Base-by-base conservation (phyloP, 2,113 vertebrate species). In the Nycticryphes semicollaris region DNA sequence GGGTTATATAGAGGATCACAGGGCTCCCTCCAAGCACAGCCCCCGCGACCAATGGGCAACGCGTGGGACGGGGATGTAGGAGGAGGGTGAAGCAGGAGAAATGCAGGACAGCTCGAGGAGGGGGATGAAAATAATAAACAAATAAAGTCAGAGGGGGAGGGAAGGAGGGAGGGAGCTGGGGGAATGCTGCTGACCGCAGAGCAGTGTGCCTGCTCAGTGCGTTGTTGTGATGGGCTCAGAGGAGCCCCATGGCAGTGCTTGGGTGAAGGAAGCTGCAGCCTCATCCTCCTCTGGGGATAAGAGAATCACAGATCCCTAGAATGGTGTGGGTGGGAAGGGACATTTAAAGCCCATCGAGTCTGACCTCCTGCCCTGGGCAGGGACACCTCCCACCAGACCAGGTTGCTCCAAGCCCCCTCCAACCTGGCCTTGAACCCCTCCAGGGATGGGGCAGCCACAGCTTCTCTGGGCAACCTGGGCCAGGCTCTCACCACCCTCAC, bases 11-110 rank as follows among this genome's bases (percentile, higher is more conserved):
- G 57, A 74, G 77, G 33, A 35, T 9, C 9, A 0, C 39, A 13
- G 85, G 57, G 70, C 94, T 93, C 56, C 84, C 84, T 74, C 81
- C 2, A 6, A 30, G 64, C n/a, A 3, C 70, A 21, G 68, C 70
- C 53, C 31, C 86, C 1, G 47, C 14, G 12, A 51, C 97, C 98
- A 97, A 97, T 98, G 51, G 91, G 84, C 39, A 39, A 48, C n/a
- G 51, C 12, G 6, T 7, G 66, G 91, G 92, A 74, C 7, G 9
- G 89, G 78, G 73, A 35, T 17, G 90, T 16, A 87, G 94, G 94
- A 94, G 92, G 93, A 84, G 70, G 59, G 82, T 6, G 23, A 35
- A 88, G 91, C 35, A 1, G 89, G 54, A 89, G n/a, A 21, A 89
- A 50, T 8, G 39, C 12, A 8, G 87, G 80, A 66, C 3, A 20